Evolutionary conservation across 2,113 vertebrate species (phyloP).

Genomic region (Chroicocephalus ridibundus): DNA sequence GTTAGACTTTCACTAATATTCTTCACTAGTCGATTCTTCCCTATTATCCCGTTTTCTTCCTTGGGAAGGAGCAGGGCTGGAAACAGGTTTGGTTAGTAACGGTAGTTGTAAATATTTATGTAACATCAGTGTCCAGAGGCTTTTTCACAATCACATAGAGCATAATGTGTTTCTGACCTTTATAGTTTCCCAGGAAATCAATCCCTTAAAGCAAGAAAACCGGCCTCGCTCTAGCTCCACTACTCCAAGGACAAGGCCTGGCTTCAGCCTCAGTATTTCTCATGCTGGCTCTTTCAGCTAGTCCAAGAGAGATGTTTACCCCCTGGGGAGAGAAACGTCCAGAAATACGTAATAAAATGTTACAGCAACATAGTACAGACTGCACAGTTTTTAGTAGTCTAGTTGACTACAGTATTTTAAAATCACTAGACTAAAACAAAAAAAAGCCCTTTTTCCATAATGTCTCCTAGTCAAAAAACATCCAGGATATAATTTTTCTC

Average conservation of each 20-base stretch:
- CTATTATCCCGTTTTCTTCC: background rate
- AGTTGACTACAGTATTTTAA: background rate
- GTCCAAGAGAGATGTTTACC: background rate
- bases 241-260: background rate
- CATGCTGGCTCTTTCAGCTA: background rate
- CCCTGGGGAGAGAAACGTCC: background rate
- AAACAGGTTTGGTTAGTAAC: slow-evolving; percentile 26
- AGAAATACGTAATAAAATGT: background rate
- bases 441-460: background rate
- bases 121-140: background rate
- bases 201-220: background rate
- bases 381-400: background rate
- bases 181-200: slow-evolving; percentile 49
- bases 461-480: background rate
- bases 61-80: background rate
- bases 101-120: slow-evolving; percentile 25
- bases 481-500: background rate
- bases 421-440: background rate
- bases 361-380: background rate
- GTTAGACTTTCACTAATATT: background rate
- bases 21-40: background rate
- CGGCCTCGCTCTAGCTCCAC: background rate
- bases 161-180: slow-evolving; percentile 22
- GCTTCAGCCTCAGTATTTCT: background rate
- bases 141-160: slow-evolving; percentile 10